Base-by-base conservation (phyloP, 2,113 vertebrate species). In the Pica pica region DNA sequence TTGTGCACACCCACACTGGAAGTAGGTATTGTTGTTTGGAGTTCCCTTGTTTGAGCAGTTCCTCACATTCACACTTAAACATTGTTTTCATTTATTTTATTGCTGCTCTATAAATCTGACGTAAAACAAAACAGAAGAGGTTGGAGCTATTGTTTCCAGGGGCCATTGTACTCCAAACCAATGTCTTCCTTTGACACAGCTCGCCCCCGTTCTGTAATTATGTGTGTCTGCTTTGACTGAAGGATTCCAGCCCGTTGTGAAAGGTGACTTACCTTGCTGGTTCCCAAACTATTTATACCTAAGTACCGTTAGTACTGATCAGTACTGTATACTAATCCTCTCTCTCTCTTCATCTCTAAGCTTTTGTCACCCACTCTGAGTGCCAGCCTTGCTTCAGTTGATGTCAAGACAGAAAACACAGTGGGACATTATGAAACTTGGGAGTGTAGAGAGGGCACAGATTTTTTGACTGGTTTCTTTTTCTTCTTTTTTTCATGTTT, bases 41-140 rank as follows among this genome's bases (percentile, higher is more conserved):
- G 95, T 96, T 96, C 96, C 90, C 95, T 94, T 92, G 82, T 94
- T 96, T 77, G 56, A 78, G 63, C 71, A 93, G 94, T 95, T 87
- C 86, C 84, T 95, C 35, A 0, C 88, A 84, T 97, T 97, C 97
- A 89, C 87, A 60, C 86, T 93, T 87, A 13, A 56, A 30, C 68
- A 83, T 94, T 91, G 83, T 92, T 97, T 89, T 89, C 75, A 83
- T 89, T 83, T 91, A 67, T 93, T 96, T 95, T 91, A 91, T 95
- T 94, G 69, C 35, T 89, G 68, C 65, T 60, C 23, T 95, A 28
- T 74, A 82, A 90, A 82, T 87, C 76, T 84, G 76, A 88, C 39
- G 77, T 90, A 90, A 90, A 94, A 78, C 1, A 18, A 86, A 83
- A 35, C 16, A 82, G 93, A 88, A 69, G 37, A 5, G 1, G 0